A percentile compares a stretch with the other conserved stretches of the same genome.
These are phyloP conservation scores for Agrilus cyanescens DNA, from an alignment of 2,888 invertebrate genomes.

Conservation along the genomic window DNA sequence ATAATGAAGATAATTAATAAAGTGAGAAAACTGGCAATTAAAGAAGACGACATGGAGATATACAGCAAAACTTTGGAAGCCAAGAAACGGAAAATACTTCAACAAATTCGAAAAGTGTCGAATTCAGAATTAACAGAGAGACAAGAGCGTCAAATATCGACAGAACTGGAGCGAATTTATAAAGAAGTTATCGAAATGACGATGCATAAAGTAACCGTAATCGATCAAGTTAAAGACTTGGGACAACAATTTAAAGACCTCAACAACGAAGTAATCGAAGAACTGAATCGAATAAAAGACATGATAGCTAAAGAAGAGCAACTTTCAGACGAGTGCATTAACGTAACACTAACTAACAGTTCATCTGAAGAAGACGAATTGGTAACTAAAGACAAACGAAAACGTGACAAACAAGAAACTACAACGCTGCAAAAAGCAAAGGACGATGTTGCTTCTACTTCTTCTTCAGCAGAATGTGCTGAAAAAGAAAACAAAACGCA, in stretches of 20 bases:
- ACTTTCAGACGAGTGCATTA: background rate
- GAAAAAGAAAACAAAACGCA: conserved; percentile 11
- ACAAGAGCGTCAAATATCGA: conserved; percentile 17
- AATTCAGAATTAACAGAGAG: conserved; percentile 9
- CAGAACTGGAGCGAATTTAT: conserved; percentile 21
- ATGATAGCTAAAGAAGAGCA: conserved; percentile 4
- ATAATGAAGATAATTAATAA: conserved; percentile 22
- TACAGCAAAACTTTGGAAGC: conserved; percentile 23
- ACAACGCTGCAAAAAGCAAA: too few relatives aligned
- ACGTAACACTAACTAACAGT: background rate
- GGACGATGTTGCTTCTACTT: too few relatives aligned
- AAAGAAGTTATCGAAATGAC: conserved; percentile 21
- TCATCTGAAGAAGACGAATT: background rate
- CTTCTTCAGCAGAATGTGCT: too few relatives aligned
- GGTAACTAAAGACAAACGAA: background rate
- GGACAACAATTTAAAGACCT: conserved; percentile 20
- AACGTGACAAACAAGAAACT: too few relatives aligned
- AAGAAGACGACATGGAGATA: conserved; percentile 21
- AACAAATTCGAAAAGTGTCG: conserved; percentile 17
- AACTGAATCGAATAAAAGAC: conserved; percentile 11
- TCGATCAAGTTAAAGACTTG: conserved; percentile 20
- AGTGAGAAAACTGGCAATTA: conserved; percentile 20
- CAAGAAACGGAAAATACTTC: conserved; percentile 24
- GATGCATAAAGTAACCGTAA: conserved; percentile 21
- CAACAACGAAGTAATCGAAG: conserved; percentile 19